phyloP scores from a whole-genome alignment of 2,888 invertebrate genomes.

The Dryadula phaetusa region DNA sequence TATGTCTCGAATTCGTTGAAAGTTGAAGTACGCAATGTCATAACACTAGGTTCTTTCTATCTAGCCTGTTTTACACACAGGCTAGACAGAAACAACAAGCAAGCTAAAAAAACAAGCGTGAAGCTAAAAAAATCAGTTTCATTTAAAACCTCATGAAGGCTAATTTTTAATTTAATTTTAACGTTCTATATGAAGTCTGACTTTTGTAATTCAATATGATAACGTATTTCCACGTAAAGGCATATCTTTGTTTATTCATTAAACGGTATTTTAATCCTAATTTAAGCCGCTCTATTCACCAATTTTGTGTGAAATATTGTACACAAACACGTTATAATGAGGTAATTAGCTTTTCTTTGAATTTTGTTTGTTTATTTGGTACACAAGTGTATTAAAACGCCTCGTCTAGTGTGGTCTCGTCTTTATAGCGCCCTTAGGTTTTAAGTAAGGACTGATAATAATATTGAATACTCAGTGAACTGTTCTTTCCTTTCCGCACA shows the following conservation, averaged over 20 bases:
- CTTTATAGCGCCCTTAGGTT: constrained; percentile 55
- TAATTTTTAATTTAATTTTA: too few relatives aligned
- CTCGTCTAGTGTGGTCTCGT: constrained; percentile 21
- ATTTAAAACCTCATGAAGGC: too few relatives aligned
- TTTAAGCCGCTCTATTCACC: not conserved
- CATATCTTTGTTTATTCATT: constrained; percentile 18
- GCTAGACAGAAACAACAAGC: too few relatives aligned
- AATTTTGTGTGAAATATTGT: not conserved
- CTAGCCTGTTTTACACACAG: too few relatives aligned
- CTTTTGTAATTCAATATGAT: not conserved
- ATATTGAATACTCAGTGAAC: constrained; percentile 63
- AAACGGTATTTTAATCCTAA: not conserved
- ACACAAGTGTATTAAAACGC: not conserved
- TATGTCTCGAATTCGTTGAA: too few relatives aligned
- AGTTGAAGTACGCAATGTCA: too few relatives aligned
- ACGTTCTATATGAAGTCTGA: not conserved
- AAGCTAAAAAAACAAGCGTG: too few relatives aligned
- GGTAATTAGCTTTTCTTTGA: not conserved
- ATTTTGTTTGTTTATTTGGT: not conserved
- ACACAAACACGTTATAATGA: not conserved
- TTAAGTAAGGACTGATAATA: constrained; percentile 82
- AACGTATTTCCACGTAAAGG: constrained; percentile 2
- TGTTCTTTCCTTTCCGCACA: constrained; percentile 52
- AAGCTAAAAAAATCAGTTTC: too few relatives aligned
- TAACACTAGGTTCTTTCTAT: too few relatives aligned